phyloP scores from a whole-genome alignment of 2,113 vertebrate genomes.

The Anser cygnoides region DNA sequence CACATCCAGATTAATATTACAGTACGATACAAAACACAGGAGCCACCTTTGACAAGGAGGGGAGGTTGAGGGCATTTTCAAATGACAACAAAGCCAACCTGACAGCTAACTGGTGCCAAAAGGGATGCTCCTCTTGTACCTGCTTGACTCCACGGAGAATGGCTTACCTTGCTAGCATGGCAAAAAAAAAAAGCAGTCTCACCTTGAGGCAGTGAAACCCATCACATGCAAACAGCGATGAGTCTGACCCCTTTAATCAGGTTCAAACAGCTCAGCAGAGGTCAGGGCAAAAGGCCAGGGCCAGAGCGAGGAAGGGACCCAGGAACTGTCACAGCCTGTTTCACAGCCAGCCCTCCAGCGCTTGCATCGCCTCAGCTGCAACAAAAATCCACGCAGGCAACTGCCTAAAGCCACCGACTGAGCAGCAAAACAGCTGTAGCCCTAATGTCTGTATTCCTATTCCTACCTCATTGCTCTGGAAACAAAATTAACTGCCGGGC shows the following conservation, averaged over 20 bases:
- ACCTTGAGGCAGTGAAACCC: neutral
- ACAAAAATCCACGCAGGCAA: neutral
- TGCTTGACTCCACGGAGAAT: neutral
- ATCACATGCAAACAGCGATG: neutral
- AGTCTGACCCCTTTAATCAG: neutral
- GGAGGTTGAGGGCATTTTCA: neutral
- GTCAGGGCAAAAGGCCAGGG: neutral
- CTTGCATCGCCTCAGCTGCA: neutral
- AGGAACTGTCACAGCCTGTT: neutral
- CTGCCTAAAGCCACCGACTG: neutral
- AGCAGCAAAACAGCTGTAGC: neutral
- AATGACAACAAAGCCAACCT: neutral
- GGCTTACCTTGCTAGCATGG: neutral
- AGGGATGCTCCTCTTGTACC: neutral
- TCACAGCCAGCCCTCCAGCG: neutral
- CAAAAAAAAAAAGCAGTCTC: neutral
- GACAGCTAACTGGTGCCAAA: neutral
- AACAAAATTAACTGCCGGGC: neutral
- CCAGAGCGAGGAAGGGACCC: neutral
- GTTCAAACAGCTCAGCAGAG: fast-evolving
- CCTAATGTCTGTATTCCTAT: neutral
- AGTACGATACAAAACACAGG: neutral
- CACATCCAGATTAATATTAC: neutral
- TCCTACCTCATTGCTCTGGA: fast-evolving
- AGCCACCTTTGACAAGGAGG: neutral